Conservation (phyloP, 2,113 vertebrate species). For the Parus major region DNA sequence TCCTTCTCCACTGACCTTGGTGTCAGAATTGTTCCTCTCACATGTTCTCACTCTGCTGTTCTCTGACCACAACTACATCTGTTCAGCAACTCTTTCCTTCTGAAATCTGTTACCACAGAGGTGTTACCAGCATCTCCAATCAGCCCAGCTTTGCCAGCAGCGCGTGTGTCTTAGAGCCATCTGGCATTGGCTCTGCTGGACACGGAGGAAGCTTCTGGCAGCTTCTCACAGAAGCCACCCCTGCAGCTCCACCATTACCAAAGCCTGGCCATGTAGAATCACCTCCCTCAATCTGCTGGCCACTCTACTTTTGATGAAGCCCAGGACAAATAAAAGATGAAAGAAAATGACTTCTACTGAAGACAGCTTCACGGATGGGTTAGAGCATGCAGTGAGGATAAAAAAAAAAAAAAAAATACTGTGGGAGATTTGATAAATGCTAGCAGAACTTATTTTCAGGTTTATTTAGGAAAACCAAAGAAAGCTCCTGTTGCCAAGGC, state of each 20-base stretch:
- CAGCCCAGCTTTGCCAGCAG: neutral
- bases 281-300: neutral
- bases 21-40: neutral
- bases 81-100: neutral
- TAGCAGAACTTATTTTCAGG: neutral
- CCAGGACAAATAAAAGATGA: neutral
- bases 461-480: neutral
- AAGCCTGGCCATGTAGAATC: neutral
- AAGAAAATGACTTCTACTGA: neutral
- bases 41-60: neutral
- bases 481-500: neutral
- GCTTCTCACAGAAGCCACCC: neutral
- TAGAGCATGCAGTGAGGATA: neutral
- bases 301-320: neutral
- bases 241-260: neutral
- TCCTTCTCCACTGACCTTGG: neutral
- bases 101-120: neutral
- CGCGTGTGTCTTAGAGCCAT: rapidly evolving
- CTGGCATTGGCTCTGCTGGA: neutral
- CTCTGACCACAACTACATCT: neutral
- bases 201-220: neutral
- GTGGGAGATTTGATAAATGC: neutral
- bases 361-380: neutral
- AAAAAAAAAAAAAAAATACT: no score
- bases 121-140: rapidly evolving